Base-by-base conservation (phyloP, 2,113 vertebrate genomes). In the Crotalus viridis region DNA sequence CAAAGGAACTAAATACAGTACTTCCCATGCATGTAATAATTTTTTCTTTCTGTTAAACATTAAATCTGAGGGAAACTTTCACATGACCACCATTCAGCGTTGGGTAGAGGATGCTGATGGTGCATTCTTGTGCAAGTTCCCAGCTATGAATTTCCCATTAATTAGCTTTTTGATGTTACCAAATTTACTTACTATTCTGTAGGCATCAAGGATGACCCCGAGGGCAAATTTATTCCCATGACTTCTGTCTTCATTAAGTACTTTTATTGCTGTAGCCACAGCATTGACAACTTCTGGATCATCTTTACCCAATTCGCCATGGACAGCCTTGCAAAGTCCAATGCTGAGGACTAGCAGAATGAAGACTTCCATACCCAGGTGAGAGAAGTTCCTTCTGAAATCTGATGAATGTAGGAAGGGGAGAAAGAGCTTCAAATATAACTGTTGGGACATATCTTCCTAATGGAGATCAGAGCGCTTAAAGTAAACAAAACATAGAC, bases 141-240 rank as follows among this genome's bases (percentile, higher is more conserved):
- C n/a, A 8, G 21, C 19, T 39, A 81, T 56, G n/a, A 57, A 33
- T 12, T 89, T 6, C 5, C 12, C n/a, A 1, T 93, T 87, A 86
- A 89, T 69, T 74, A 52, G 91, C 8, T 13, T 59, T 22, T 10
- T 94, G 93, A 92, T 92, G 10, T 61, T n/a, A 0, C 26, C 52
- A 61, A 61, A 26, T 64, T 19, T 90, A 98, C 98, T 97, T 97
- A 98, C 98, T 94, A 33, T 97, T 95, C 55, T 96, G 57, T 61
- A 94, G 94, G 95, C 97, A 90, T 97, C 95, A 3, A 39, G 97
- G 88, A 97, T 86, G 33, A 94, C 91, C 10, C 96, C 95, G 15
- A 98, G 81, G 74, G 97, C 95, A 95, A 98, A 98, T 51, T 97
- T 96, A 74, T 97, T 96, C 89, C 92, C 96, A 15, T n/a, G 93